Base-by-base conservation (phyloP, 2,113 vertebrate species). In the Spermophilus dauricus region DNA sequence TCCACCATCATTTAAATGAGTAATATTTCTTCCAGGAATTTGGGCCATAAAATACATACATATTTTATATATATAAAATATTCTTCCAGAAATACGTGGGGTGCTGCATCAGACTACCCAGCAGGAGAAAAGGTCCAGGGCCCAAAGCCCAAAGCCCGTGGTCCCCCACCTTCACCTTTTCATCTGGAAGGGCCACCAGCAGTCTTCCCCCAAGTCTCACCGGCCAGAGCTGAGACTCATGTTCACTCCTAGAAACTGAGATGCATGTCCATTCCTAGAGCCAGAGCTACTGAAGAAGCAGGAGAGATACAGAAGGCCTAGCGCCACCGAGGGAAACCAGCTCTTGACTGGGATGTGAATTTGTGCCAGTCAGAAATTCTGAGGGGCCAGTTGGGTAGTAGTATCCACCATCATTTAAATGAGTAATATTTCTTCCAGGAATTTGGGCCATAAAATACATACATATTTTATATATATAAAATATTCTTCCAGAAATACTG, bases 331-430 rank as follows among this genome's bases (percentile, higher is more conserved):
- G 16, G 45, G 48, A 95, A 90, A 76, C 42, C n/a, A 70, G 86
- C n/a, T 75, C 30, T 70, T 91, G 48, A 81, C 26, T 76, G 16
- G 28, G 28, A 53, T 3, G 32, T 70, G 11, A 39, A 63, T 88
- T 77, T 77, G 18, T 51, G 13, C 56, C n/a, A 78, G 32, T 69
- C 26, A 45, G 20, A 82, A 4, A 58, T 48, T 56, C 87, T 32
- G 45, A 75, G 53, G 20, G 48, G 10, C 53, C 30, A 75, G 61
- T 87, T 80, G 53, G 7, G 14, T 34, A 39, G 11, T 34, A 39
- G 16, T 70, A 85, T 72, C 37, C 53, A 53, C 8, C 51, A 96
- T 89, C 51, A 83, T 77, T 39, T 67, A 89, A 91, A 86, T 86
- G 37, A 51, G 3, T 37, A 70, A 8, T 39, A 70, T 53, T 89